Conservation (phyloP, 2,797 vertebrate genomes). For the Myotis findleyi region DNA sequence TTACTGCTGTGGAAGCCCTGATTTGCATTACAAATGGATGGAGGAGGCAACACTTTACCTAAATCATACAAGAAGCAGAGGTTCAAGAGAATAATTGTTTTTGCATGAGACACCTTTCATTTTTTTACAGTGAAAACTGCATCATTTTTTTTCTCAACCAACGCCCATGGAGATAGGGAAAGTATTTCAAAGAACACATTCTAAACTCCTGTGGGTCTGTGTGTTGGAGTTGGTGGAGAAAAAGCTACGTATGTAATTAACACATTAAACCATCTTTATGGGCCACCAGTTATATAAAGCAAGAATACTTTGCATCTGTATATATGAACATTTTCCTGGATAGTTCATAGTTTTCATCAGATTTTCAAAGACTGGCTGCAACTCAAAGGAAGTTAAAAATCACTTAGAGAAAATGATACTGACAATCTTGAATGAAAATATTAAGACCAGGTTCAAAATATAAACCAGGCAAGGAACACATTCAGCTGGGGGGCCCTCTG, state of each 20-base stretch:
- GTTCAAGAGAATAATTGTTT: neutral
- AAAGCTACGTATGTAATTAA: neutral
- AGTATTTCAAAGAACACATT: neutral
- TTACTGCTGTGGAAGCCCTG: neutral
- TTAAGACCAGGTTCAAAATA: neutral
- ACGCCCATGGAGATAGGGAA: neutral
- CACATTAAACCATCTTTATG: neutral
- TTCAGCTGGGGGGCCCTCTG: neutral
- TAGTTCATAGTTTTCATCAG: neutral
- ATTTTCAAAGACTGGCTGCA: neutral
- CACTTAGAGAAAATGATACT: neutral
- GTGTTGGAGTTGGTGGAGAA: neutral
- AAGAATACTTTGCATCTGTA: neutral
- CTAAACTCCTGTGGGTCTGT: neutral
- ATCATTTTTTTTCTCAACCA: neutral
- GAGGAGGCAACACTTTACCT: neutral
- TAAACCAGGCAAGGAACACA: neutral
- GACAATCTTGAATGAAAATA: constrained; percentile 15
- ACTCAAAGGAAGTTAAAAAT: neutral
- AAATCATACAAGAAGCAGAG: neutral
- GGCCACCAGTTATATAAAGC: neutral
- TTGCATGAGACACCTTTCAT: neutral
- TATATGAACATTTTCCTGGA: neutral
- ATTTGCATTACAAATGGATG: neutral
- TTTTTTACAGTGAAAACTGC: neutral